Evolutionary conservation across 2,888 invertebrate genomes (phyloP).

Genomic region (Helleia helle): DNA sequence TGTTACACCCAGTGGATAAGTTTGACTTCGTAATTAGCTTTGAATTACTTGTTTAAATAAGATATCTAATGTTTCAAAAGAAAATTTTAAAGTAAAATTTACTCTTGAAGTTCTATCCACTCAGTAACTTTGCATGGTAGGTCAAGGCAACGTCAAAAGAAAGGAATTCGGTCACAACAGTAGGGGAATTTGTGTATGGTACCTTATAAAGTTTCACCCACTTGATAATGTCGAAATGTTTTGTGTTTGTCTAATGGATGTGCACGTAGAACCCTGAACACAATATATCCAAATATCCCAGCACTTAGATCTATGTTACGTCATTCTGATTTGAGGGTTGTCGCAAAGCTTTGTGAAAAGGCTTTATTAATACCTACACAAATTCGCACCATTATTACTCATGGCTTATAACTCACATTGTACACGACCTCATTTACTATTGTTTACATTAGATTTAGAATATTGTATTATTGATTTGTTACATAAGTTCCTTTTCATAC

Average conservation of each 20-base stretch:
- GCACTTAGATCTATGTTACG: constrained; percentile 16
- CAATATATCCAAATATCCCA: constrained; percentile 19
- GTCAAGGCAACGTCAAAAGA: constrained; percentile 31
- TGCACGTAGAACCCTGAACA: constrained; percentile 48
- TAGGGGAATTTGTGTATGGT: constrained; percentile 72
- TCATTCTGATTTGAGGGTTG: constrained; percentile 9
- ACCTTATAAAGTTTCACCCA: constrained; percentile 74
- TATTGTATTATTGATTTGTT: too few species aligned
- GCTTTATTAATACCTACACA: constrained; percentile 71
- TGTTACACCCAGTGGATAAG: constrained; percentile 37
- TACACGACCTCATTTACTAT: constrained; percentile 1
- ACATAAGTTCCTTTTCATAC: too few species aligned
- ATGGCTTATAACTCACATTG: constrained; percentile 7
- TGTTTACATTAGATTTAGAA: constrained; percentile 2
- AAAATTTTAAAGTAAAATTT: not conserved
- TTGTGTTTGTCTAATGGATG: constrained; percentile 47
- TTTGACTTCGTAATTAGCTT: constrained; percentile 2
- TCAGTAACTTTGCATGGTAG: constrained; percentile 53
- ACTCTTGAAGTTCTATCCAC: constrained; percentile 30
- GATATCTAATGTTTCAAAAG: not conserved
- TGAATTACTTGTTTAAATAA: constrained; percentile 2
- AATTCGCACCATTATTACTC: constrained; percentile 48
- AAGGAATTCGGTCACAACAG: constrained; percentile 29
- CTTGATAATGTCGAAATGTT: constrained; percentile 45
- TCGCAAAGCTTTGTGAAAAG: constrained; percentile 24